Base-by-base conservation (phyloP, 2,888 invertebrate species). In the Isoperla grammatica region DNA sequence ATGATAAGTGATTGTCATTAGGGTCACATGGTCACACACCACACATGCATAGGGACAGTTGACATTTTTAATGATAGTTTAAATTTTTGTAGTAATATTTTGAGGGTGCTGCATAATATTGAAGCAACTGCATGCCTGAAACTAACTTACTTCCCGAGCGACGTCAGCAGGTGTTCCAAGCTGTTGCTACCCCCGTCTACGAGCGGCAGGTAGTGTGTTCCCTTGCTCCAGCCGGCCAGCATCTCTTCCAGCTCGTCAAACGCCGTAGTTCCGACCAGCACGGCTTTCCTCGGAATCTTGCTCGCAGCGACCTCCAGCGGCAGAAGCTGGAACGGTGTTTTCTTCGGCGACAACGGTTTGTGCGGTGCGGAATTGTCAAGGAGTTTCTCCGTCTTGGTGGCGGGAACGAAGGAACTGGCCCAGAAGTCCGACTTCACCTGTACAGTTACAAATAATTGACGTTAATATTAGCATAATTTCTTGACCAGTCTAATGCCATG, bases 311-410 rank as follows among this genome's bases (percentile, higher is more conserved):
- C 94, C 70, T 94, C 86, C 82, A 95, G 96, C 56, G 92, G 81
- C 56, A 96, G 95, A 95, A 57, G 94, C 94, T 57, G 95, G 79
- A 65, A 97, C 79, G 76, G 97, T 97, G 80, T 96, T 95, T 22
- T 95, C n/a, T n/a, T n/a, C n/a, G n/a, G n/a, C n/a, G n/a, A n/a
- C 95, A 74, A 96, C 95, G 77, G 99, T 99, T 42, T 88, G 90
- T 1, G 93, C 88, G 53, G 94, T 94, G 64, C 93, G 94, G 68
- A 85, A 78, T 71, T 85, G 81, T 0, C 94, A 89, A 82, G 1
- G 84, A 81, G 65, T 80, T 80, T 95, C 95, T 95, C 53, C 86
- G 81, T 1, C 80, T 78, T 74, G 90, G 87, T 0, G 95, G 92
- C 69, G 98, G 29, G 29, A 29, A 29, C 88, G 54, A 95, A 96